Evolutionary conservation across 2,797 vertebrate species (phyloP).

Genomic region (Paramormyrops hopkinsi): DNA sequence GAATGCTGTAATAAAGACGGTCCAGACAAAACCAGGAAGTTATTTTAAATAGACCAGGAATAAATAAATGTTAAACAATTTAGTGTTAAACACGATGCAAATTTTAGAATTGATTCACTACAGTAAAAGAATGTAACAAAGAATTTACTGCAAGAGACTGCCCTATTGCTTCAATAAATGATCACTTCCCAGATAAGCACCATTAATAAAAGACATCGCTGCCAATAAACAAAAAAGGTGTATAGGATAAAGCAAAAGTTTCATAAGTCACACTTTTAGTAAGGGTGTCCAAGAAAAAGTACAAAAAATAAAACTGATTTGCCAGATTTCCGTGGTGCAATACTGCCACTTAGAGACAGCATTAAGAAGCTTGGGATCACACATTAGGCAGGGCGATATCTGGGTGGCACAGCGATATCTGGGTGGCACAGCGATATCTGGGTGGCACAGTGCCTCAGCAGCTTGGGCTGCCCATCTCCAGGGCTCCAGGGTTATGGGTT

Average conservation of each 20-base stretch:
- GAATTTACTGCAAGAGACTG: not conserved
- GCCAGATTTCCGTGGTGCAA: constrained; percentile 5
- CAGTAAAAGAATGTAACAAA: not conserved
- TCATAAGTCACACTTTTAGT: not conserved
- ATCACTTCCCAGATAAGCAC: not conserved
- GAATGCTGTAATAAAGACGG: not conserved
- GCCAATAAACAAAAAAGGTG: not conserved
- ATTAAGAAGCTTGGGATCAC: not conserved
- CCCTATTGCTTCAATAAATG: not conserved
- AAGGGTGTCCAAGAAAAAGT: not conserved
- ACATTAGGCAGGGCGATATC: not conserved
- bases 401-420: not conserved
- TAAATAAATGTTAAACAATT: not conserved
- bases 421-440: not conserved
- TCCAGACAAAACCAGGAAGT: not conserved
- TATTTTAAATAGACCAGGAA: not conserved
- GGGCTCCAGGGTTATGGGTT: not conserved
- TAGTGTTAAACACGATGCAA: not conserved
- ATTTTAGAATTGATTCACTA: not conserved
- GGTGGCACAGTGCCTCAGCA: not conserved
- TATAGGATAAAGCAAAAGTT: not conserved
- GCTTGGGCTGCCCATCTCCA: not conserved
- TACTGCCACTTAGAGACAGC: constrained; percentile 17
- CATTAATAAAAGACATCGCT: not conserved
- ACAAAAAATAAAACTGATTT: not conserved